Percentiles rank a stretch among this genome's conserved stretches.
Evolutionary conservation across 2,113 vertebrate species (phyloP).

Genomic region (Plecotus auritus): DNA sequence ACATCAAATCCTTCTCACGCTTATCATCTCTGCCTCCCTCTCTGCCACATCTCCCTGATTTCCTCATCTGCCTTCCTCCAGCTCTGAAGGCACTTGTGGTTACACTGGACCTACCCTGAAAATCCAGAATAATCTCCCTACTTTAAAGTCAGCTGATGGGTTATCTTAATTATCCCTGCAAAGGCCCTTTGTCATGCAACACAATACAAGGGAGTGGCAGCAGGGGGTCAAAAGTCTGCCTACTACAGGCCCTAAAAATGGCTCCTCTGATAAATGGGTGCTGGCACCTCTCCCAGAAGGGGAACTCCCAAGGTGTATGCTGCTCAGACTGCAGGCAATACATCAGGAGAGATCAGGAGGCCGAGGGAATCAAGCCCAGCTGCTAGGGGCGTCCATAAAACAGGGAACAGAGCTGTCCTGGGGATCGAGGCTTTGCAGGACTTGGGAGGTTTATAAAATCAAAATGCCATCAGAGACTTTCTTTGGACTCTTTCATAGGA

Average conservation of each 20-base stretch:
- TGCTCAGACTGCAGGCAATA: background rate
- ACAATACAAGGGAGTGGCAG: no score
- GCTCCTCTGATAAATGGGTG: background rate
- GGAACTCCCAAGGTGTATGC: no score
- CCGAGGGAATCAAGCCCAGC: background rate
- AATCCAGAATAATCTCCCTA: no score
- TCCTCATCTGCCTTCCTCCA: background rate
- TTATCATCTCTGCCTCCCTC: no score
- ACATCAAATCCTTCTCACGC: background rate
- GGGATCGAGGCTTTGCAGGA: background rate
- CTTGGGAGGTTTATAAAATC: background rate
- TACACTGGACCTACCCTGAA: background rate
- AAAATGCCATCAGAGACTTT: background rate
- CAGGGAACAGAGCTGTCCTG: background rate
- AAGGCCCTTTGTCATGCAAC: background rate
- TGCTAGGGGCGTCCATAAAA: fast-evolving
- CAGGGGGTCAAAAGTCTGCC: background rate
- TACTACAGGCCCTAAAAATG: background rate
- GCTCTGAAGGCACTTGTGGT: background rate
- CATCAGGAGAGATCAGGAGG: background rate
- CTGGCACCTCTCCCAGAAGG: background rate
- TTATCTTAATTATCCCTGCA: background rate
- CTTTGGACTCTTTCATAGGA: background rate
- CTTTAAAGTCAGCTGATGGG: background rate
- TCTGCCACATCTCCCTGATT: background rate